Conservation (phyloP, 2,113 vertebrate species). For the Myiopsitta monachus region DNA sequence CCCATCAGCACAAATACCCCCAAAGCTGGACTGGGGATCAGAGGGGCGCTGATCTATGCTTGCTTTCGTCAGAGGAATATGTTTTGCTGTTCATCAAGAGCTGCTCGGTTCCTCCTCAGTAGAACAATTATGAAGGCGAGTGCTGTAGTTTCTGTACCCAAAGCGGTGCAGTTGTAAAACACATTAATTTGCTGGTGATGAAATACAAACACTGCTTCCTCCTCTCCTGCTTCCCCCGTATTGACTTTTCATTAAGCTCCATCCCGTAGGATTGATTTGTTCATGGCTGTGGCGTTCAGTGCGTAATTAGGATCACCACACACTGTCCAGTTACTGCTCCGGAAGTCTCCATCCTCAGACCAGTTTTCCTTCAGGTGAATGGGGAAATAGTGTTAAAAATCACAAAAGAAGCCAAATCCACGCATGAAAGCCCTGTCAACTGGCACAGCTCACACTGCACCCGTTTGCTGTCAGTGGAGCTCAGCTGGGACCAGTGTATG, state of each 20-base stretch:
- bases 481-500: background rate
- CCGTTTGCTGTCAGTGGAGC: background rate
- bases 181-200: background rate
- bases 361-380: background rate
- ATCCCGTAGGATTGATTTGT: background rate
- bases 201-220: background rate
- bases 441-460: fast-evolving
- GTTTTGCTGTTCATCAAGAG: background rate
- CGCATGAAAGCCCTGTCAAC: fast-evolving
- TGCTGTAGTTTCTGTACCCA: background rate
- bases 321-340: background rate
- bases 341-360: background rate
- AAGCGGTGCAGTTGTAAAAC: background rate
- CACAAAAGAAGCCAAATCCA: background rate
- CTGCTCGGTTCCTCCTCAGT: background rate
- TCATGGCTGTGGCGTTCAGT: background rate
- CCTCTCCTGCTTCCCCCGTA: background rate
- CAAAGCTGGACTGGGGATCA: background rate
- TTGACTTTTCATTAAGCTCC: background rate
- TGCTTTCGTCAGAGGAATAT: background rate
- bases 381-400: background rate
- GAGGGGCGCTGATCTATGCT: background rate
- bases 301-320: background rate
- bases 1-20: background rate
- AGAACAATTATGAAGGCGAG: background rate